Evolutionary conservation across 2,888 invertebrate genomes (phyloP).

Genomic region (Piscicola geometra): DNA sequence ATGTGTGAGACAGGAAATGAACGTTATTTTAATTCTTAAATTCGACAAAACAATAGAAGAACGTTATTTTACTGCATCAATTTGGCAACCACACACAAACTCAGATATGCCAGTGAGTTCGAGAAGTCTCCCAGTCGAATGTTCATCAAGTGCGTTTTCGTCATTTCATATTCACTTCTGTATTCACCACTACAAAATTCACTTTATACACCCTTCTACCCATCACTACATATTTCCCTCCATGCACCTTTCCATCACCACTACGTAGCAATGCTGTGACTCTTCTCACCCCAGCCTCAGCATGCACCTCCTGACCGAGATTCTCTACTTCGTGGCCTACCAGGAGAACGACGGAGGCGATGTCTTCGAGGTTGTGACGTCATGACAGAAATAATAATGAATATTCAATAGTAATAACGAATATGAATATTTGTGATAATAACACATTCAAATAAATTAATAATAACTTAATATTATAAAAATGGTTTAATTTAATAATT

Average conservation of each 20-base stretch:
- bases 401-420: too few species aligned
- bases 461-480: too few species aligned
- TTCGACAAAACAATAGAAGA: too few species aligned
- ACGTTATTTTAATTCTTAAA: too few species aligned
- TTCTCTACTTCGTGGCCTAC: constrained; percentile 94
- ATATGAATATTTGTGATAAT: too few species aligned
- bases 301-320: constrained; percentile 71
- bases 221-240: not conserved
- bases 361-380: constrained; percentile 73
- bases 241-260: not conserved
- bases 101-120: constrained; percentile 3
- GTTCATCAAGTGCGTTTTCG: not conserved
- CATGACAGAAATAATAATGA: not conserved
- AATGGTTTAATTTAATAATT: too few species aligned
- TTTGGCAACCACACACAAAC: too few species aligned
- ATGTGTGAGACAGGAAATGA: too few species aligned
- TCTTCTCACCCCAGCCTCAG: constrained; percentile 57
- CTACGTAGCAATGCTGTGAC: not conserved
- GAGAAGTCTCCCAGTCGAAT: constrained; percentile 6
- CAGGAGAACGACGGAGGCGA: constrained; percentile 89
- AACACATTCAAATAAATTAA: too few species aligned
- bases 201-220: too few species aligned
- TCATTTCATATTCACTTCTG: not conserved
- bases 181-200: not conserved
- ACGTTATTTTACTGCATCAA: too few species aligned